Evolutionary conservation across 1,140 invertebrate genomes (phyloP), one percentile per base, ranked within the genome.

Genomic region (Neodiprion pinetum): DNA sequence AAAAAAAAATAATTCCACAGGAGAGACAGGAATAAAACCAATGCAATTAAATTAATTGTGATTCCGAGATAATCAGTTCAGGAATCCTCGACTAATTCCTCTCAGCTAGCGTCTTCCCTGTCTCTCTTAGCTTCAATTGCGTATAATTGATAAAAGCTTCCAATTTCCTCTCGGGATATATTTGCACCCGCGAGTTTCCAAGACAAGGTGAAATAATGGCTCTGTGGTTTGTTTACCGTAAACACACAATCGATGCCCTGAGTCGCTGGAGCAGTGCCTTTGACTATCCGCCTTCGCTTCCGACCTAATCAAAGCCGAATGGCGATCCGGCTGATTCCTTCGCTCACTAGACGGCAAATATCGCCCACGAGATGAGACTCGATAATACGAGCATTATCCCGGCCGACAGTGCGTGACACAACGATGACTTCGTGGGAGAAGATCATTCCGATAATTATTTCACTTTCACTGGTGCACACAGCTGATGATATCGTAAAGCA

Each of bases 21-120:
- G 50, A 61, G 53, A 12, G 53, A 61, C 11, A 61, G 53, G 9
- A 17, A 61, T 7, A 61, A 17, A 61, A 61, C 53, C 53, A 61
- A 61, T 61, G 53, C 53, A 61, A 61, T 61, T 61, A 61, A 61
- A 14, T 61, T 61, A 61, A 61, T 61, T 61, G 53, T 9, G 53
- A 61, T 61, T 61, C 53, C 9, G 53, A 61, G 53, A 61, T 61
- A 61, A 9, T 9, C 53, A 61, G 53, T 61, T 61, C 53, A 61
- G 53, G 53, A 61, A 61, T 61, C 53, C 53, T 61, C 53, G 53
- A 61, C 53, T 61, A 17, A 12, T 17, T 61, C 28, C 53, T 61
- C 53, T 61, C n/a, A 61, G 11, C 53, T 61, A 61, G 11, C 28
- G 28, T 40, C 28, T 40, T 40, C 5, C 28, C 28, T 5, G 28